Base-by-base conservation (phyloP, 2,888 invertebrate species). In the Belgica antarctica region DNA sequence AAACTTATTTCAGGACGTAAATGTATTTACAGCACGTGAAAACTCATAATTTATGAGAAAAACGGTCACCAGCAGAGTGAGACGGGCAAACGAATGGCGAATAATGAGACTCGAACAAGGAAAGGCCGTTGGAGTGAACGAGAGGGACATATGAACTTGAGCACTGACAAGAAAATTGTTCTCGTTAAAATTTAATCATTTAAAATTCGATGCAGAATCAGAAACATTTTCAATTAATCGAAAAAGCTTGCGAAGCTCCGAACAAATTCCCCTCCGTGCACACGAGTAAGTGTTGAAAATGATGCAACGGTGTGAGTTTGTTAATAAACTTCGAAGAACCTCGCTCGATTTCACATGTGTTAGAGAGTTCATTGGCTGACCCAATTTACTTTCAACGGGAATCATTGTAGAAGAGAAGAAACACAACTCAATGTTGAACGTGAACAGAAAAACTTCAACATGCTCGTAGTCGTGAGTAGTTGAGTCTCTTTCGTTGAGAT, bases 371-470 rank as follows among this genome's bases (percentile, higher is more conserved):
- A 68, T 57, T 68, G 68, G 57, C 68, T 68, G 68, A 68, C 68
- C 68, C 68, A 68, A 68, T 68, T 63, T 66, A 47, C 66, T 25
- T 68, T 57, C 68, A 68, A 68, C 68, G 68, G 68, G 68, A 68
- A 57, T 68, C 57, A 68, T 68, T 68, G 68, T 68, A 68, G 68
- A 57, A 41, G n/a, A n/a, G n/a, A 63, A 41, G 15, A 65, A 17
- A n/a, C 15, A 62, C 34, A 62, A 22, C 59, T 59, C 27, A 34
- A 62, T 27, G 52, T 61, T 25, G 61, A 34, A 15, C 12, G 47
- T 41, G 27, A 65, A 46, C 24, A 41, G 47, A 17, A 25, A 46
- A 65, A 65, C 24, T 59, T 59, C 31, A 62, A 28, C 63, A 63
- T 63, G 63, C 36, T 65, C 19, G 8, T n/a, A 15, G 10, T 2